These are phyloP conservation scores for Enteromius radiatus DNA, from an alignment of 2,797 vertebrate genomes.

Conservation along the genomic window DNA sequence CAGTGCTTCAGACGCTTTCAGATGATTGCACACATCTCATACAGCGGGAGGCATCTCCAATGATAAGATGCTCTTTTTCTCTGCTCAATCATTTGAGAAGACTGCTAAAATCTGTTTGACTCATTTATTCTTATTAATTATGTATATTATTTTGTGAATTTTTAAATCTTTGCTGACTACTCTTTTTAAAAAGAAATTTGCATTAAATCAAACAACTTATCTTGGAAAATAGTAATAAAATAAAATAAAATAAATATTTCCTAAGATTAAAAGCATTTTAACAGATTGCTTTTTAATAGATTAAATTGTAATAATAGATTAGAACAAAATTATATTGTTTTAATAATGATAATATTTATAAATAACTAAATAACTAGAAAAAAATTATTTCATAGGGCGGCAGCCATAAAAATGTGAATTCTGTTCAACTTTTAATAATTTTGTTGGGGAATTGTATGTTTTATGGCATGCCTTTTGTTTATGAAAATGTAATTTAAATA, in stretches of 20 bases:
- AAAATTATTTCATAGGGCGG: background rate
- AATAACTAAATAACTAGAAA: background rate
- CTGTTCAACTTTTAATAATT: background rate
- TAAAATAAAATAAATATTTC: too few relatives aligned
- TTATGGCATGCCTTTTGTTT: background rate
- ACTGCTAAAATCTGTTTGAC: background rate
- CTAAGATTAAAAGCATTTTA: background rate
- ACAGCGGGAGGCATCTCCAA: background rate
- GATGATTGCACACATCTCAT: background rate
- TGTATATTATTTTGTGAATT: background rate
- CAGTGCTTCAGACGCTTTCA: background rate
- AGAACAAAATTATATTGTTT: too few relatives aligned
- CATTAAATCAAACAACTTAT: background rate
- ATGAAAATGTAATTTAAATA: background rate
- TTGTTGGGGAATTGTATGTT: background rate
- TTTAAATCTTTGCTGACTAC: background rate
- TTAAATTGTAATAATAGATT: too few relatives aligned
- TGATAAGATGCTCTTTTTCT: background rate
- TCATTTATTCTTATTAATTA: background rate
- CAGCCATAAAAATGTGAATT: background rate
- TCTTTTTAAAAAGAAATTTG: background rate
- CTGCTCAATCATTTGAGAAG: background rate
- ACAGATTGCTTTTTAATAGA: background rate
- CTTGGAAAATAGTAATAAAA: background rate
- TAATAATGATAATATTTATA: too few relatives aligned